Evolutionary conservation across 2,797 vertebrate genomes (phyloP), one percentile per base, ranked within the genome.

Genomic region (Lepus townsendii): DNA sequence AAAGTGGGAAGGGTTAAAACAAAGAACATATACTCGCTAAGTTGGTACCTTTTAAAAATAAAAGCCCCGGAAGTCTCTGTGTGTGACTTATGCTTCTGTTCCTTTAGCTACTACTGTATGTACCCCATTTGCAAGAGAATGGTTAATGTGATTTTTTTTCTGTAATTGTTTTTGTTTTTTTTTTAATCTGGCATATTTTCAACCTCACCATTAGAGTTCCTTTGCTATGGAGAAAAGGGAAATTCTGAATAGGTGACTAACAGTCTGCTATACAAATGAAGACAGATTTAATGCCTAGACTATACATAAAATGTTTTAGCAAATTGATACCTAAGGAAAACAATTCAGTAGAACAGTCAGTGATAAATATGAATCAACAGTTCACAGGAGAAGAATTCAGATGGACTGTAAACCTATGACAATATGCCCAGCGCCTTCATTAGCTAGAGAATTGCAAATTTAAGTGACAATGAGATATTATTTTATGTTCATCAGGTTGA

Each of bases 151-250:
- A 16, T 80, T 60, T 73, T 1, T 50, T 50, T 82, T 93, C 42
- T 26, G 22, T 60, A 72, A 54, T 83, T 83, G 11, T 3, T 71
- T 88, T 76, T 71, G 7, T 79, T 83, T 94, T 83, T 94, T 94
- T 13, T 62, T 76, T 92, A 32, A 88, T 54, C 16, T 68, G 9
- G 27, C 19, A 38, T 62, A 62, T 68, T 52, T 72, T 35, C 19
- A 76, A 12, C 5, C 1, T 69, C 78, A 89, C 57, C 9, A 73
- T 52, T 63, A 57, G 20, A 24, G 1, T 78, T 82, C 5, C 82
- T 87, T 88, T 75, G 17, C 42, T 32, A 1, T 75, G 42, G 6
- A 1, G 20, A 71, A 7, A 69, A 30, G 14, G 20, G 1, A 86
- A 63, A 35, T 72, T 71, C 52, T 42, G 6, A 8, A 14, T 42